These are phyloP conservation scores for Adineta ricciae DNA, from an alignment of 2,888 invertebrate genomes.

Conservation along the genomic window DNA sequence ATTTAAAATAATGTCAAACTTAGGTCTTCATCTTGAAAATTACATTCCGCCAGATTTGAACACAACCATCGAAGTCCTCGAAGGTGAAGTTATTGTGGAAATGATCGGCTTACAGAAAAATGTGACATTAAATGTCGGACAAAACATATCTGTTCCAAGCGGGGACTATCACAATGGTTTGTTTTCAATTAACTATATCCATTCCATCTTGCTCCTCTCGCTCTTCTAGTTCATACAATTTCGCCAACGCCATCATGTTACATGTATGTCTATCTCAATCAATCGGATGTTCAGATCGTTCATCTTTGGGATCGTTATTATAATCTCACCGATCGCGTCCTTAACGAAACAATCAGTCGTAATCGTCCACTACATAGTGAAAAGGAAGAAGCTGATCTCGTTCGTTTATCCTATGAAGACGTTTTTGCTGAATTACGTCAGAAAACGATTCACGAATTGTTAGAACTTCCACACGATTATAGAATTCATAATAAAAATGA, in stretches of 20 bases:
- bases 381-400: slow-evolving; percentile 14
- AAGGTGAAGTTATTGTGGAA: slow-evolving; percentile 61
- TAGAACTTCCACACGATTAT: not conserved
- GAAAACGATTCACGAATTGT: slow-evolving; percentile 11
- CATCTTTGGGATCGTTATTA: slow-evolving; percentile 10
- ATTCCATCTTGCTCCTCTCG: slow-evolving; percentile 37
- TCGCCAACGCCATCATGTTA: slow-evolving; percentile 45
- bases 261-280: slow-evolving; percentile 46
- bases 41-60: slow-evolving; percentile 66
- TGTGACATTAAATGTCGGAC: not conserved
- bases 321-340: not conserved
- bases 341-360: not conserved
- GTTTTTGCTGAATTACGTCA: not conserved
- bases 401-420: slow-evolving; percentile 2
- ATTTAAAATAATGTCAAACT: not conserved
- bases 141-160: slow-evolving; percentile 16
- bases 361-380: not conserved
- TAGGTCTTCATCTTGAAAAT: slow-evolving; percentile 65
- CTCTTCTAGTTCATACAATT: slow-evolving; percentile 43
- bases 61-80: slow-evolving; percentile 65
- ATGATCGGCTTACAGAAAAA: slow-evolving; percentile 35
- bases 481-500: not conserved
- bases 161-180: slow-evolving; percentile 24
- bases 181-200: not conserved
- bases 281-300: slow-evolving; percentile 22